Evolutionary conservation across 2,113 vertebrate species (phyloP).

Genomic region (Lipophrys pholis): DNA sequence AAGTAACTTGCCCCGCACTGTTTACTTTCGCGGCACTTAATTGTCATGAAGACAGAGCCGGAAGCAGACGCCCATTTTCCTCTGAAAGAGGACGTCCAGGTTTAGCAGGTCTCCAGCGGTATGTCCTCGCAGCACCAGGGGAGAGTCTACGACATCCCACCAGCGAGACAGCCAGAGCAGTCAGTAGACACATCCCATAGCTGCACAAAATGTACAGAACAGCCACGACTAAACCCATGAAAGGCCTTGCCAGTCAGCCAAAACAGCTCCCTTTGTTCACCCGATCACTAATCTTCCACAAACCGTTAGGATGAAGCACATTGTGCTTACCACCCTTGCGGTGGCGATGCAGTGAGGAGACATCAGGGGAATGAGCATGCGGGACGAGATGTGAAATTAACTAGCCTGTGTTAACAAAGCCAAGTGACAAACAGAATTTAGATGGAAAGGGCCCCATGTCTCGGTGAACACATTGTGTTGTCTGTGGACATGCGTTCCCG

Average conservation of each 20-base stretch:
- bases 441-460: constrained; percentile 23
- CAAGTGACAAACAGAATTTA: constrained; percentile 42
- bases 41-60: constrained; percentile 14
- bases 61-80: constrained; percentile 19
- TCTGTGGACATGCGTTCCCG: constrained; percentile 10
- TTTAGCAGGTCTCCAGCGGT: constrained; percentile 29
- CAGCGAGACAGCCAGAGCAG: constrained; percentile 39
- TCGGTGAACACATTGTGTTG: not conserved
- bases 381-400: constrained; percentile 53
- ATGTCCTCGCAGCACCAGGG: constrained; percentile 12
- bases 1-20: too few relatives aligned
- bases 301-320: constrained; percentile 48
- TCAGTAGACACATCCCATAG: constrained; percentile 42
- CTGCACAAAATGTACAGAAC: constrained; percentile 62
- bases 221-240: constrained; percentile 66
- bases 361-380: constrained; percentile 30
- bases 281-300: constrained; percentile 55
- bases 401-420: constrained; percentile 42
- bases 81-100: constrained; percentile 38
- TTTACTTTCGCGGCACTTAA: constrained; percentile 28
- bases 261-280: constrained; percentile 58
- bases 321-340: constrained; percentile 37
- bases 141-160: constrained; percentile 36
- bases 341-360: constrained; percentile 53
- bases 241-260: constrained; percentile 62